Evolutionary conservation across 2,888 invertebrate genomes (phyloP).

Genomic region (Caenorhabditis angaria): DNA sequence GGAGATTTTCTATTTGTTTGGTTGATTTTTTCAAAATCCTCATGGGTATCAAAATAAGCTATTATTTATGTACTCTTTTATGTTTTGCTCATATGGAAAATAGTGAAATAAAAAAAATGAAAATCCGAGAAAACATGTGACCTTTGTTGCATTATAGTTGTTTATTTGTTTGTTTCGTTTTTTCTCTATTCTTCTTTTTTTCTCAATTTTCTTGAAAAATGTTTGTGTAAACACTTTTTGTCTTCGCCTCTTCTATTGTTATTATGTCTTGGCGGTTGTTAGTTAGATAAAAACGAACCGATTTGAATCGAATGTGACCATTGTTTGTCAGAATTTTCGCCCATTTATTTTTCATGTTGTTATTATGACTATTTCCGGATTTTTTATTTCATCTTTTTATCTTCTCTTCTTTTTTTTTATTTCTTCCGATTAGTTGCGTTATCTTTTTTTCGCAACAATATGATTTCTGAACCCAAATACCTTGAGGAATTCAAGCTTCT

Average conservation of each 20-base stretch:
- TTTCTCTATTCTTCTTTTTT: background rate
- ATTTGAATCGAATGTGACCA: background rate
- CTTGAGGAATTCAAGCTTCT: no score
- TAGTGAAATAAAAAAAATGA: background rate
- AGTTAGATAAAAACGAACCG: background rate
- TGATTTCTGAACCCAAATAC: no score
- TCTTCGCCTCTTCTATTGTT: background rate
- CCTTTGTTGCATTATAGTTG: conserved; percentile 4
- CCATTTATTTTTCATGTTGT: background rate
- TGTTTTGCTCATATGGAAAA: background rate
- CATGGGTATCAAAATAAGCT: no score
- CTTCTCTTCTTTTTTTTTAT: no score
- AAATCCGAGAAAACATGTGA: background rate
- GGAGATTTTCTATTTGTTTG: no score
- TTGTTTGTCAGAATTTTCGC: background rate
- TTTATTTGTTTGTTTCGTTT: background rate
- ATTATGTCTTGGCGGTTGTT: background rate
- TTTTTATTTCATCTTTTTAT: no score
- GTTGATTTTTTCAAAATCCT: no score
- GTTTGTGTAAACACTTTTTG: conserved; percentile 1
- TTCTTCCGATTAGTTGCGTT: no score
- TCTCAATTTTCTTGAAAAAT: background rate
- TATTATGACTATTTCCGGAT: background rate
- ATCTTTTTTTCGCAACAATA: no score
- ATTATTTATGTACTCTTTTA: no score